phyloP scores from a whole-genome alignment of 2,113 vertebrate genomes.

The Nycticebus coucang region DNA sequence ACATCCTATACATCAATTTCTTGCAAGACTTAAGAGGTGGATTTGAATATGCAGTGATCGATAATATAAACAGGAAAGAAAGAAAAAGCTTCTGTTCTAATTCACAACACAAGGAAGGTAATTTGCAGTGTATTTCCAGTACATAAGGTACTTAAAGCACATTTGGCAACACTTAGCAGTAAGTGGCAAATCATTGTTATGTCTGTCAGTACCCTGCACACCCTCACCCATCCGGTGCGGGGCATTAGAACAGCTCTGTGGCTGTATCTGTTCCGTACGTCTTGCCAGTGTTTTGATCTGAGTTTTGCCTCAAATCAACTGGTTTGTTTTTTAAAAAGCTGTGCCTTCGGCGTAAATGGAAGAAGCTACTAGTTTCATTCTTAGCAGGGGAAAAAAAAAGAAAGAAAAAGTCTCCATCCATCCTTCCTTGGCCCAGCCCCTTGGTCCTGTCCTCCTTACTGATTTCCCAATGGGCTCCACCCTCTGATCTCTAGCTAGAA shows the following conservation, averaged over 20 bases:
- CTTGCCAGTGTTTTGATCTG: constrained; percentile 67
- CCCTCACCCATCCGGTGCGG: constrained; percentile 74
- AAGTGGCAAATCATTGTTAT: constrained; percentile 83
- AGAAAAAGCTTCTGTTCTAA: constrained; percentile 76
- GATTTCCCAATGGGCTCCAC: constrained; percentile 48
- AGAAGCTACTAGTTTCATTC: background rate
- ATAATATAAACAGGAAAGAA: constrained; percentile 81
- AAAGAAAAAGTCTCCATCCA: background rate
- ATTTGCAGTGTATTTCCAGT: constrained; percentile 81
- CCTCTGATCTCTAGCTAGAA: constrained; percentile 48
- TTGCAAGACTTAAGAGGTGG: constrained; percentile 73
- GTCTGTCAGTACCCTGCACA: constrained; percentile 62
- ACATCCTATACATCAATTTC: constrained; percentile 54
- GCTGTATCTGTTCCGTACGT: constrained; percentile 72
- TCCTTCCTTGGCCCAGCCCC: background rate
- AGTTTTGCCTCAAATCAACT: constrained; percentile 67
- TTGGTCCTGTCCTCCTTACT: background rate
- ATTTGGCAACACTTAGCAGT: constrained; percentile 82
- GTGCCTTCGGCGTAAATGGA: constrained; percentile 1
- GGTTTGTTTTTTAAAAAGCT: constrained; percentile 64
- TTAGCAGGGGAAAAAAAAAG: background rate
- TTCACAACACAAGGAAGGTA: constrained; percentile 79
- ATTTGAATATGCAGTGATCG: constrained; percentile 80
- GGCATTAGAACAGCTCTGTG: constrained; percentile 79
- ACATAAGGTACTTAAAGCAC: constrained; percentile 77